Evolutionary conservation across 2,888 invertebrate genomes (phyloP), one percentile per base, ranked within the genome.

Genomic region (Microplitis manilae): DNA sequence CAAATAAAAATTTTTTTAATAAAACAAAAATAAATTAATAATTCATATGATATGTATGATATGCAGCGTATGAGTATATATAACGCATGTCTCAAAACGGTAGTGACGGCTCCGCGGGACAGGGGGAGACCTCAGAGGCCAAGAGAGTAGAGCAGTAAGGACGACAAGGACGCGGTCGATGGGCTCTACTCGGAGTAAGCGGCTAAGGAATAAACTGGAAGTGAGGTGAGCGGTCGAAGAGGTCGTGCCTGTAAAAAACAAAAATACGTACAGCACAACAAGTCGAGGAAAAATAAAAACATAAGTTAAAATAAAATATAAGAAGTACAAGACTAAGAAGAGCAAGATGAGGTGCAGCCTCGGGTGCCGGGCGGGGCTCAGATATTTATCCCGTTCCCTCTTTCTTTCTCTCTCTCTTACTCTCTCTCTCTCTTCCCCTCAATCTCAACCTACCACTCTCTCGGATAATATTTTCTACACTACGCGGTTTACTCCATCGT

Each of bases 371-470:
- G 89, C 88, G 89, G 89, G 87, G 88, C 88, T 89, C 88, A 86
- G 88, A 89, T 88, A 88, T 89, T 89, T 89, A 89, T 89, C 88
- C 88, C 88, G 86, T 85, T 88, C 88, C 87, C 88, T 89, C 88
- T 87, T 40, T 85, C 85, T 85, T 83, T 84, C 83, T 84, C 79
- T 78, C 83, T 68, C 60, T 74, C 81, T 80, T 79, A 40, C 78
- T 50, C 50, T 72, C 78, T 77, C 80, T 80, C 77, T 73, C 80
- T 81, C 79, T 77, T 75, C n/a, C 73, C 69, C 65, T 70, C 78
- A 81, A 76, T 79, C 78, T 81, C 84, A 69, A 61, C 73, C 73
- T 73, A 60, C 71, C 73, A 74, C 75, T 76, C 76, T 73, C 50
- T 50, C 13, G 5, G 50, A 50, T 50, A 50, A 50, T 50, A 50